Conservation (phyloP, 1,140 invertebrate species). For the Theocolax elegans region DNA sequence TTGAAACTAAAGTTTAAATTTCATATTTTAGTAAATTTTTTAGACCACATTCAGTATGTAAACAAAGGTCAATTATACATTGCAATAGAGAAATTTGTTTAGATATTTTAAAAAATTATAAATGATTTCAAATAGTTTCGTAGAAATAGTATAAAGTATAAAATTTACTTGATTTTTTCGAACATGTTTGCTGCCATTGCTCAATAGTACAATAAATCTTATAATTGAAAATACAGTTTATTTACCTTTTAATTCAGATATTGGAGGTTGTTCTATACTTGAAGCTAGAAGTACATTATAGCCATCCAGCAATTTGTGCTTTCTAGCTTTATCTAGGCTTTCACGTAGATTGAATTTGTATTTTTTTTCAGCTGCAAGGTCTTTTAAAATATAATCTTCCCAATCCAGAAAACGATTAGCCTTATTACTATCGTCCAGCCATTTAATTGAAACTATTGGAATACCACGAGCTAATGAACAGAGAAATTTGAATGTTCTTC, state of each 20-base stretch:
- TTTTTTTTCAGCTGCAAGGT: conserved; percentile 59
- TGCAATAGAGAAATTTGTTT: too few species aligned
- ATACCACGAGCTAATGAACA: conserved; percentile 61
- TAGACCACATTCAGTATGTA: too few species aligned
- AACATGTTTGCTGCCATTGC: neutral
- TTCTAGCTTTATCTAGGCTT: conserved; percentile 58
- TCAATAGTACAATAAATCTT: neutral
- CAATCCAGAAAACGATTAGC: conserved; percentile 54
- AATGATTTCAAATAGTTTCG: too few species aligned
- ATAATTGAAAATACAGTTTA: conserved; percentile 1
- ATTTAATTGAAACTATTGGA: conserved; percentile 64
- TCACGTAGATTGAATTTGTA: conserved; percentile 61
- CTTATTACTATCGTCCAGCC: conserved; percentile 60
- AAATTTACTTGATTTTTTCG: too few species aligned
- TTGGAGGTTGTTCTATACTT: conserved; percentile 59
- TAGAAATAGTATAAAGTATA: too few species aligned
- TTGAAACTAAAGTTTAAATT: too few species aligned
- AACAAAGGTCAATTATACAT: too few species aligned
- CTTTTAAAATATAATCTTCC: conserved; percentile 61
- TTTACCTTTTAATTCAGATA: conserved; percentile 66
- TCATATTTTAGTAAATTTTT: too few species aligned
- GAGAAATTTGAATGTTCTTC: conserved; percentile 68
- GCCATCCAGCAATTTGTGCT: conserved; percentile 57
- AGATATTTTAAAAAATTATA: neutral
- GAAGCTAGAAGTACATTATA: conserved; percentile 62